Percentiles rank a stretch among this genome's conserved stretches.
These are phyloP conservation scores for Dendrolimus pini DNA, from an alignment of 2,888 invertebrate genomes.

Conservation along the genomic window DNA sequence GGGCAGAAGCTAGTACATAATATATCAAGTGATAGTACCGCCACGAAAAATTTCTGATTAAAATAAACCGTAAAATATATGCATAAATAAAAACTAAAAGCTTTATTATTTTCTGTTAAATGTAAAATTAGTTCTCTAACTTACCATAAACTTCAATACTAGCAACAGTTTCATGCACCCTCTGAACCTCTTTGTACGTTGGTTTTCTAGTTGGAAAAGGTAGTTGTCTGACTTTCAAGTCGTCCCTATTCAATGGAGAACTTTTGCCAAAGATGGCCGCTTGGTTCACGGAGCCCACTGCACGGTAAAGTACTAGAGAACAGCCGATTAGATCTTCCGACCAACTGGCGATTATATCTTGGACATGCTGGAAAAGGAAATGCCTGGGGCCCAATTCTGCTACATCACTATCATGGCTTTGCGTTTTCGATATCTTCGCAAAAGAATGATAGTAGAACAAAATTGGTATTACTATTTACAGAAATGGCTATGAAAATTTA, in stretches of 20 bases:
- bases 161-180: conserved; percentile 83
- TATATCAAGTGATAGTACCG: too few relatives aligned
- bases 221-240: conserved; percentile 79
- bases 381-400: too few relatives aligned
- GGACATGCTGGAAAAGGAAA: conserved; percentile 80
- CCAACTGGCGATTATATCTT: conserved; percentile 84
- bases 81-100: too few relatives aligned
- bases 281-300: conserved; percentile 84
- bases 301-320: conserved; percentile 85
- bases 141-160: conserved; percentile 81
- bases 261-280: conserved; percentile 85
- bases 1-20: too few relatives aligned
- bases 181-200: conserved; percentile 86
- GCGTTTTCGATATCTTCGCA: too few relatives aligned
- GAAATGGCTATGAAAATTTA: too few relatives aligned
- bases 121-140: conserved; percentile 11
- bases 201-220: conserved; percentile 91
- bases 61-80: too few relatives aligned
- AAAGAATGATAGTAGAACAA: too few relatives aligned
- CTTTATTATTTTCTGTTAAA: too few relatives aligned
- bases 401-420: too few relatives aligned
- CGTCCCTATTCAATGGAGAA: conserved; percentile 80
- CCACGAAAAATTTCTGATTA: too few relatives aligned
- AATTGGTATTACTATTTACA: too few relatives aligned
- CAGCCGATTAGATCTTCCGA: conserved; percentile 79